phyloP scores from a whole-genome alignment of 2,888 invertebrate species.

The Crioceris asparagi region DNA sequence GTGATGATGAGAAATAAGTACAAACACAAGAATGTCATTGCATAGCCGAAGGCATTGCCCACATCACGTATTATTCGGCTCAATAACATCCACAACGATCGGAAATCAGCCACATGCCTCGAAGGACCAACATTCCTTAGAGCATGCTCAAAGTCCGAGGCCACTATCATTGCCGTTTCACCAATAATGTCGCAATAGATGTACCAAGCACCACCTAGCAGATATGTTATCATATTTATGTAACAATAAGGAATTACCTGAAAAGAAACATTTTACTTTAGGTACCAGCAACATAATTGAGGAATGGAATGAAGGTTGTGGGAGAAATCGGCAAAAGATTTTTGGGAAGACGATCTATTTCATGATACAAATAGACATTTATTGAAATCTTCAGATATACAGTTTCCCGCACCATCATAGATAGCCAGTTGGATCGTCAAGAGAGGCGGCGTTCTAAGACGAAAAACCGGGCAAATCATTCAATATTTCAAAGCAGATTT shows the following conservation, averaged over 20 bases:
- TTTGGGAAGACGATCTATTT: too few species aligned
- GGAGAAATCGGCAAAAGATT: too few species aligned
- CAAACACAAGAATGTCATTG: slow-evolving; percentile 55
- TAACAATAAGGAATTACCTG: slow-evolving; percentile 57
- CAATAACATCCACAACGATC: slow-evolving; percentile 59
- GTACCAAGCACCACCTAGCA: slow-evolving; percentile 62
- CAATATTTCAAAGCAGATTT: too few species aligned
- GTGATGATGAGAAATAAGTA: slow-evolving; percentile 64
- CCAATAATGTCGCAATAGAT: slow-evolving; percentile 56
- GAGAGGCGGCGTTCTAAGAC: too few species aligned
- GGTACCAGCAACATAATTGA: too few species aligned
- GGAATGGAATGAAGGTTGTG: too few species aligned
- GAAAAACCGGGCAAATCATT: too few species aligned
- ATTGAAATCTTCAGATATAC: too few species aligned
- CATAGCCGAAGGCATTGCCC: slow-evolving; percentile 57
- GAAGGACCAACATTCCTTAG: slow-evolving; percentile 59
- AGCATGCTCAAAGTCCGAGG: slow-evolving; percentile 59
- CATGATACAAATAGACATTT: too few species aligned
- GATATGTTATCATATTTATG: slow-evolving; percentile 55
- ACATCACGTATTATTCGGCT: slow-evolving; percentile 57
- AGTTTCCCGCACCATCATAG: too few species aligned
- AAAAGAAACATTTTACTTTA: too few species aligned
- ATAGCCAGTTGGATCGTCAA: too few species aligned
- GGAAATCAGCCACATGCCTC: slow-evolving; percentile 50
- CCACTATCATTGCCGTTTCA: slow-evolving; percentile 51